Conservation (phyloP, 2,113 vertebrate genomes). For the Bolborhynchus lineola region DNA sequence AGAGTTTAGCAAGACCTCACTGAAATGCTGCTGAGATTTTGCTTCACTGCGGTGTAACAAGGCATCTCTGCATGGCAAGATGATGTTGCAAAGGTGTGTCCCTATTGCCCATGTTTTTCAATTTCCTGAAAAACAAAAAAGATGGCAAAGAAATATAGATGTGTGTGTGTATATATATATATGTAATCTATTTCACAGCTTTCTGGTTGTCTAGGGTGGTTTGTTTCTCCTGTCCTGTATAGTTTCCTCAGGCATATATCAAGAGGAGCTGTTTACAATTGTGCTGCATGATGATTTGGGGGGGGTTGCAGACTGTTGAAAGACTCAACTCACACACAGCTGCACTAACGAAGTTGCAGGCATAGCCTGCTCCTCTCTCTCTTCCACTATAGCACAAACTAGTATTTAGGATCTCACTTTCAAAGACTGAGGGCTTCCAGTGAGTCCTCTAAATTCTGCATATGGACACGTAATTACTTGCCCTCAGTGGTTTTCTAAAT, state of each 20-base stretch:
- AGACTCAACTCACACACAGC: not conserved
- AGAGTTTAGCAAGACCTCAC: not conserved
- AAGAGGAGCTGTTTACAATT: not conserved
- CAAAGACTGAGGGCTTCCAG: not conserved
- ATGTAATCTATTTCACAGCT: not conserved
- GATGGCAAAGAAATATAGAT: not conserved
- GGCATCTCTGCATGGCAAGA: not conserved
- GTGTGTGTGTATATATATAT: not conserved
- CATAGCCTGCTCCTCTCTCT: not conserved
- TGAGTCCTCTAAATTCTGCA: not conserved
- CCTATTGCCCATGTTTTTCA: not conserved
- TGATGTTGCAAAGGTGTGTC: not conserved
- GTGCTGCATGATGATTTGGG: not conserved
- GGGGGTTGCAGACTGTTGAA: not conserved
- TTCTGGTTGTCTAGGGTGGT: not conserved
- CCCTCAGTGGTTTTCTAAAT: not conserved
- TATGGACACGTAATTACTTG: not conserved
- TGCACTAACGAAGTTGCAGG: not conserved
- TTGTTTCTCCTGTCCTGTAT: not conserved
- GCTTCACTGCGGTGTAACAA: not conserved
- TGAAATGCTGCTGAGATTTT: not conserved
- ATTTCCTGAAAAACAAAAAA: not conserved
- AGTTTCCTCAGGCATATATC: not conserved
- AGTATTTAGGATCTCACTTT: not conserved
- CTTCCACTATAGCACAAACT: not conserved